Evolutionary conservation across 2,888 invertebrate genomes (phyloP), one percentile per base, ranked within the genome.

Genomic region (Prosapia bicincta): DNA sequence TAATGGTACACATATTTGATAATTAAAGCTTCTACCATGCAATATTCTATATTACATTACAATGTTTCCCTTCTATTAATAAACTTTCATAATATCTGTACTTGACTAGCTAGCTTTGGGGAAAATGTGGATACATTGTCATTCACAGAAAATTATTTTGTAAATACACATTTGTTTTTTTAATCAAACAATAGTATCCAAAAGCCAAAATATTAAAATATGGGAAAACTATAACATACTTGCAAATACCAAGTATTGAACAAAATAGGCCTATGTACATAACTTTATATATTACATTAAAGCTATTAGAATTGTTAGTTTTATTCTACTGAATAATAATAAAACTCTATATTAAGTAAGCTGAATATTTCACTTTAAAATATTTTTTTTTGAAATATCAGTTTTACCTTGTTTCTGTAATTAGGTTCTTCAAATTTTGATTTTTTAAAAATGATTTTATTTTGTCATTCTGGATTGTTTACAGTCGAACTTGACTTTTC

Each of bases 91-190:
- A 38, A n/a, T 68, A 54, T 30, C 67, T 68, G 73, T 68, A 73
- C 43, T 73, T 73, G 73, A 73, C 73, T 73, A 73, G 73, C 73
- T 73, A 73, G 73, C 73, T 73, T 73, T 73, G 73, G 73, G 68
- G 68, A 73, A 73, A 67, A 38, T 38, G 15, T 38, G 38, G 38
- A 38, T 38, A 9, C 38, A 38, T 38, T 38, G 38, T 38, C 38
- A 38, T 38, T 38, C 13, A 38, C 15, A 38, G 38, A 38, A 38
- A 3, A 13, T 38, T 38, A 9, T 38, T 15, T 38, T 38, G 38
- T 13, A 38, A 38, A 38, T 38, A 38, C 15, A 38, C 38, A 38
- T 38, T 38, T 38, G 38, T 38, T 38, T 38, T 38, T 38, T n/a
- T 15, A 38, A 38, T 13, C 13, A 6, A 38, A 38, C 38, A 38